phyloP scores from a whole-genome alignment of 2,888 invertebrate species.

The Scelioninae gen. 2 region DNA sequence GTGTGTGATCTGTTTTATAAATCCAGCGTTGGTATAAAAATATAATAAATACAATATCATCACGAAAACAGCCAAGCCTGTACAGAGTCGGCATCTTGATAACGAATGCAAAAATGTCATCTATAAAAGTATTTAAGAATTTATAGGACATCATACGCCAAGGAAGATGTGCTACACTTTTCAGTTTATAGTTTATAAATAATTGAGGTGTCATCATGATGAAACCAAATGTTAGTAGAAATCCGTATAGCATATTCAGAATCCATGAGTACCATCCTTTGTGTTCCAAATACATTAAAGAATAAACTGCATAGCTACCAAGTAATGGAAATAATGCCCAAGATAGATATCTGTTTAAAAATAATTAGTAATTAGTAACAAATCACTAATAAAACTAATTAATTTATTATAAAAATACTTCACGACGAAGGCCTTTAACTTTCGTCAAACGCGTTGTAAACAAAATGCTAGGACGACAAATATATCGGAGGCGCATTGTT shows the following conservation, averaged over 20 bases:
- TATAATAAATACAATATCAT: constrained; percentile 99
- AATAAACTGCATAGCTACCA: constrained; percentile 95
- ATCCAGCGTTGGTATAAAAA: constrained; percentile 99
- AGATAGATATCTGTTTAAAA: constrained; percentile 83
- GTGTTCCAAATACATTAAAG: constrained; percentile 95
- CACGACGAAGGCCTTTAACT: too few species aligned
- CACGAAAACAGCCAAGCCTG: constrained; percentile 97
- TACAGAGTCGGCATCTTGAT: constrained; percentile 99
- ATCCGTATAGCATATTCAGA: constrained; percentile 97
- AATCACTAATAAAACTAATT: too few species aligned
- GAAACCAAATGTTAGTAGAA: constrained; percentile 97
- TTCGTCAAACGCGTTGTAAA: too few species aligned
- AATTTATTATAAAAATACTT: too few species aligned
- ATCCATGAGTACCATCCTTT: constrained; percentile 99
- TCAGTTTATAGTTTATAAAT: constrained; percentile 99
- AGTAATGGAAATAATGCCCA: constrained; percentile 97
- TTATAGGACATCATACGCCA: constrained; percentile 99
- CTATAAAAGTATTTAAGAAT: constrained; percentile 99
- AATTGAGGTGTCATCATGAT: constrained; percentile 99
- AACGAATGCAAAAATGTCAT: constrained; percentile 99
- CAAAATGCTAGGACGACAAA: too few species aligned
- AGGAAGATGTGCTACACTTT: constrained; percentile 98
- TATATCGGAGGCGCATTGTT: too few species aligned
- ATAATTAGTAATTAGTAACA: too few species aligned
- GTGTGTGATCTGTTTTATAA: constrained; percentile 95